phyloP scores from a whole-genome alignment of 2,113 vertebrate species.

The Baryphthengus martii region DNA sequence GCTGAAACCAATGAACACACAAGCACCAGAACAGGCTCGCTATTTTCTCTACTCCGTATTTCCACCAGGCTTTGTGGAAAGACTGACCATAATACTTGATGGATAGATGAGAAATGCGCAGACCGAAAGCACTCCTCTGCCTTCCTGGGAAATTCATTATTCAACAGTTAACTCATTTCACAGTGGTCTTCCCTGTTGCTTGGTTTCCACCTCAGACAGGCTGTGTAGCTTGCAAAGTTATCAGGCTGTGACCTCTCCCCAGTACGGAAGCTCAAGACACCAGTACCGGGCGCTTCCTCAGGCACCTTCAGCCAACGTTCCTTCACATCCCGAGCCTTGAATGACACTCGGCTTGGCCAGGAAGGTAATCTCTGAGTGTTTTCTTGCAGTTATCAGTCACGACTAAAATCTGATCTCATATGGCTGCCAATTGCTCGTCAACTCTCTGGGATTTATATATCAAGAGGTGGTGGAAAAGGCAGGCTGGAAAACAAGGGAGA shows the following conservation, averaged over 20 bases:
- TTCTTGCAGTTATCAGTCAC: conserved; percentile 14
- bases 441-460: not conserved
- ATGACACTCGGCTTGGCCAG: not conserved
- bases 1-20: not conserved
- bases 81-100: not conserved
- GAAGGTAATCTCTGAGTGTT: not conserved
- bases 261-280: not conserved
- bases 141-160: conserved; percentile 13
- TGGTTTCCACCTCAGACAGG: not conserved
- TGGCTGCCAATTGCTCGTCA: not conserved
- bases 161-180: not conserved
- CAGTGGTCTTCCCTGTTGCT: not conserved
- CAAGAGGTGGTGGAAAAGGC: not conserved
- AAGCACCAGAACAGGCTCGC: not conserved
- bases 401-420: not conserved
- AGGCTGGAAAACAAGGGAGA: not conserved
- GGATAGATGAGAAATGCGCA: not conserved
- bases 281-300: not conserved
- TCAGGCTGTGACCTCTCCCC: not conserved
- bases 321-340: not conserved
- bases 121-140: not conserved
- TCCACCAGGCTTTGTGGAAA: not conserved
- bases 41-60: not conserved
- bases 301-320: not conserved
- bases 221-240: not conserved